phyloP scores from a whole-genome alignment of 1,140 invertebrate species.

The Rhagoletis pomonella region DNA sequence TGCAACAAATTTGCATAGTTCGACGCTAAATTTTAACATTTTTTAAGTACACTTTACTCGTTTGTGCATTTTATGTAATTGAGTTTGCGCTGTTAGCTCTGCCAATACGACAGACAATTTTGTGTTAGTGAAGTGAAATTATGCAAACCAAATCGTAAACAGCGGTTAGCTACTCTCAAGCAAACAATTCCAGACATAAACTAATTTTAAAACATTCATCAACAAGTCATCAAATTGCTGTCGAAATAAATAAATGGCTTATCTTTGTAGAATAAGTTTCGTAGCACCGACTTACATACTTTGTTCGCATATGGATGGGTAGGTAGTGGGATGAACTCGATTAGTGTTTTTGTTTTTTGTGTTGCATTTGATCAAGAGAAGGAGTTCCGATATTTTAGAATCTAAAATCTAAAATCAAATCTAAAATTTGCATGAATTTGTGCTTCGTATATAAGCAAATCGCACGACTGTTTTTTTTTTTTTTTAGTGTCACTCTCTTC shows the following conservation, averaged over 20 bases:
- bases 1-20: constrained; percentile 45
- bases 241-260: constrained; percentile 1
- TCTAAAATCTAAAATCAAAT: not conserved
- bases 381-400: not conserved
- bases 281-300: not conserved
- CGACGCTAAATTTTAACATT: constrained; percentile 25
- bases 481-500: too few relatives aligned
- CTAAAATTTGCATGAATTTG: not conserved
- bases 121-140: not conserved
- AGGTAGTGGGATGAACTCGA: not conserved
- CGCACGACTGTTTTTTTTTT: too few relatives aligned
- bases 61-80: constrained; percentile 7
- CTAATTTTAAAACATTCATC: not conserved
- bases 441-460: too few relatives aligned
- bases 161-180: not conserved
- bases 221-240: not conserved
- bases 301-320: not conserved
- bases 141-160: not conserved
- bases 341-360: not conserved
- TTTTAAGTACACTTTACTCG: not conserved
- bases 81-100: not conserved
- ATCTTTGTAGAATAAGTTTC: not conserved
- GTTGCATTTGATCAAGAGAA: not conserved
- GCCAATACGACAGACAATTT: not conserved
- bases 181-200: not conserved